Evolutionary conservation across 2,888 invertebrate genomes (phyloP), one percentile per base, ranked within the genome.

Genomic region (Noctua janthina): DNA sequence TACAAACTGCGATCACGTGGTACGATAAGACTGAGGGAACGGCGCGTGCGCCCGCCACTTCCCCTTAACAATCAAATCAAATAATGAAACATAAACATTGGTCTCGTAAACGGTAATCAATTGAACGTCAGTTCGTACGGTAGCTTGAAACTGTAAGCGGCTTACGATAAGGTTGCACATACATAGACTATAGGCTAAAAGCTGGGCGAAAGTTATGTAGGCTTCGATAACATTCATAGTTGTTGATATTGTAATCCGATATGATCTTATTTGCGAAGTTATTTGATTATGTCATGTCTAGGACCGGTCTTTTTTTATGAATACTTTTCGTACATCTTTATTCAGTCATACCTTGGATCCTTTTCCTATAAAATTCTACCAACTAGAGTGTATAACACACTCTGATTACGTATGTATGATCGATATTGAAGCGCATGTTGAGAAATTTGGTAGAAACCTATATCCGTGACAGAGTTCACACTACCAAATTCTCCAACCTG

Each of bases 1-100:
- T 62, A 82, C 74, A 83, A 88, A 82, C 80, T 78, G 56, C 68
- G 72, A 78, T 88, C 90, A 89, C 90, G 86, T 88, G 87, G 78
- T 81, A 20, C 85, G 84, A 90, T 89, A 90, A 86, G 64, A 70
- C n/a, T 29, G 76, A 74, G 79, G 84, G 77, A 68, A 73, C 49
- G 72, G 78, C 78, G 81, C 85, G 81, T 85, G 85, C 74, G 72
- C 85, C 77, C 68, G 79, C 83, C 79, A 85, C 76, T 82, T 79
- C 77, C 79, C 84, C 49, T 81, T 83, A 83, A 85, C 88, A 83
- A 87, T 79, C 79, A 76, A 82, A 81, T 88, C 85, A 76, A 83
- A 85, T 78, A 87, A 85, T 81, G 71, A 82, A 85, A 76, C 78
- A 80, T 77, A 80, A 83, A 83, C 75, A 77, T 39, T 68, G 70